Evolutionary conservation across 2,797 vertebrate species (phyloP).

Genomic region (Toxotes lorentzi): DNA sequence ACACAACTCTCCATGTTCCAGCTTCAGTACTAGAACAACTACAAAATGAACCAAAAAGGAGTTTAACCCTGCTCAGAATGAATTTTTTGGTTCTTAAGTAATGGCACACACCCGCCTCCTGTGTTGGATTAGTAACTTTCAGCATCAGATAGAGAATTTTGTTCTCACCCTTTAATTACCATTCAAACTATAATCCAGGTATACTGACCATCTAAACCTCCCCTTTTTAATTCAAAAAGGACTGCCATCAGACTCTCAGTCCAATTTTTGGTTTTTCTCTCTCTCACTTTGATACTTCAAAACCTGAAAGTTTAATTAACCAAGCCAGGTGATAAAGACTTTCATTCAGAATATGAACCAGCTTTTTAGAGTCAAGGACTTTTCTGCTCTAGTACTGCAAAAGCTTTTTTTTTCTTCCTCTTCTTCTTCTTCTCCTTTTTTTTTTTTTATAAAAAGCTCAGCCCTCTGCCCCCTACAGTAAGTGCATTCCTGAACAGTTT

Average conservation of each 20-base stretch:
- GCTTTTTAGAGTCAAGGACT: slow-evolving; percentile 53
- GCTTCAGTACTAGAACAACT: background rate
- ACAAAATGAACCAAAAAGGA: background rate
- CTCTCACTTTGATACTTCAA: slow-evolving; percentile 15
- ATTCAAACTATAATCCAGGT: background rate
- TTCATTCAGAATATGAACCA: slow-evolving; percentile 19
- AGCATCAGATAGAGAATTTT: background rate
- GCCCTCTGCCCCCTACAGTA: slow-evolving; percentile 8
- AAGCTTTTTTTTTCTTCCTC: too few relatives aligned
- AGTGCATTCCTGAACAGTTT: slow-evolving; percentile 49
- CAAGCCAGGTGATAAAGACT: background rate
- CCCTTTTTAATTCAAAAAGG: background rate
- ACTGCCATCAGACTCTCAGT: background rate
- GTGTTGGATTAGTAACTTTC: background rate
- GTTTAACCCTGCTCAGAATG: background rate
- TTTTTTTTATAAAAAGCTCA: slow-evolving; percentile 2
- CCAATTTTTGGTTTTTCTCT: background rate
- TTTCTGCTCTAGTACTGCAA: slow-evolving; percentile 18
- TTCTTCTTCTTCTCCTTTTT: too few relatives aligned
- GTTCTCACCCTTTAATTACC: background rate
- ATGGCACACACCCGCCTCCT: background rate
- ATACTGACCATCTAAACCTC: background rate
- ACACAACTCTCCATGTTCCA: background rate
- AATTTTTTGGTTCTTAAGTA: background rate
- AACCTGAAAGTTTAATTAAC: slow-evolving; percentile 17